Evolutionary conservation across 2,113 vertebrate genomes (phyloP).

Genomic region (Pterocles burchelli): DNA sequence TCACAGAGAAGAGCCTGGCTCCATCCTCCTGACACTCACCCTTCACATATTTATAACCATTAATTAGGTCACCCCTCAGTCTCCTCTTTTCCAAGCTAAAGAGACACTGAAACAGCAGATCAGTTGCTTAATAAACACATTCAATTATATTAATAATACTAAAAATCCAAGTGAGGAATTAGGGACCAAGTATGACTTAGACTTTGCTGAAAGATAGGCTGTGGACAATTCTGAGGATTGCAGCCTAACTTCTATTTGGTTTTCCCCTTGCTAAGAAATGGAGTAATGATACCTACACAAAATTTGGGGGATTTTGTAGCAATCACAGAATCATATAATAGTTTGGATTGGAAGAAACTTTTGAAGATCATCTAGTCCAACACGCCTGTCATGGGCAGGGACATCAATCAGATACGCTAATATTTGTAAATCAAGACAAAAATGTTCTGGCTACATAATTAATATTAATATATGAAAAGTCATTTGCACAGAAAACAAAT

Average conservation of each 20-base stretch:
- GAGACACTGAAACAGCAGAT: neutral
- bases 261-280: neutral
- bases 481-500: neutral
- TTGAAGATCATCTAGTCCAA: neutral
- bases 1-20: too few species aligned
- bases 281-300: neutral
- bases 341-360: neutral
- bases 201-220: neutral
- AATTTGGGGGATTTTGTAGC: neutral
- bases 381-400: neutral
- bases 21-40: too few species aligned
- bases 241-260: neutral
- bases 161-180: neutral
- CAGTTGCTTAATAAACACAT: neutral
- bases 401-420: neutral
- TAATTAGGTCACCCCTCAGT: too few species aligned
- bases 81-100: too few species aligned
- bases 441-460: neutral
- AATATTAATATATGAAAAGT: neutral
- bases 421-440: neutral
- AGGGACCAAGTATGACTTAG: neutral
- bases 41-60: too few species aligned
- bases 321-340: neutral
- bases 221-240: neutral
- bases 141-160: neutral